Conservation (phyloP, 2,888 invertebrate species). For the Acrobasis repandana region DNA sequence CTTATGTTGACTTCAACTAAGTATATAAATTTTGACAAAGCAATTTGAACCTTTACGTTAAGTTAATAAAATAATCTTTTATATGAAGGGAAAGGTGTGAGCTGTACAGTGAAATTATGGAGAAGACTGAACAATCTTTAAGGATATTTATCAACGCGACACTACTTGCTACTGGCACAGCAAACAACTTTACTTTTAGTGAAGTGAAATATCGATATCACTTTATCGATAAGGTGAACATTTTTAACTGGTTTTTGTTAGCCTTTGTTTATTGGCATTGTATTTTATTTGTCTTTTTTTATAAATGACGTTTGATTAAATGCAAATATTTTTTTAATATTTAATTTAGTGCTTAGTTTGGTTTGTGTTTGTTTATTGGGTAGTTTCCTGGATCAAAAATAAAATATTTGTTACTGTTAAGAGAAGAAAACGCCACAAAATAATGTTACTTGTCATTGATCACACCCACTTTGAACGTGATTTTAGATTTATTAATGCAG, state of each 20-base stretch:
- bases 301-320: neutral
- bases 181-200: slow-evolving; percentile 74
- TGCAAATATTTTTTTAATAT: neutral
- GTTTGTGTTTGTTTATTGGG: no score
- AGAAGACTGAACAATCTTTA: slow-evolving; percentile 76
- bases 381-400: no score
- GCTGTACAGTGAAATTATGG: slow-evolving; percentile 75
- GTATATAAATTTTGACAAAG: slow-evolving; percentile 22
- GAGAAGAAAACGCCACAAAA: no score
- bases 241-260: slow-evolving; percentile 11
- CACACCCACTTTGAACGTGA: no score
- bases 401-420: no score
- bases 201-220: slow-evolving; percentile 52
- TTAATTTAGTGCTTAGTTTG: no score
- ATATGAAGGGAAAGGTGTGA: slow-evolving; percentile 50
- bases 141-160: slow-evolving; percentile 82
- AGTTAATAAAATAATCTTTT: slow-evolving; percentile 39
- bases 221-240: slow-evolving; percentile 29
- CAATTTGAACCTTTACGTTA: slow-evolving; percentile 42
- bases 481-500: no score
- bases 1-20: slow-evolving; percentile 50
- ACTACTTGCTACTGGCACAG: slow-evolving; percentile 80
- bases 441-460: no score
- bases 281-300: slow-evolving; percentile 2
- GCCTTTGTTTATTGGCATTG: neutral